These are phyloP conservation scores for Belonocnema kinseyi DNA, from an alignment of 1,140 invertebrate genomes.

Conservation along the genomic window DNA sequence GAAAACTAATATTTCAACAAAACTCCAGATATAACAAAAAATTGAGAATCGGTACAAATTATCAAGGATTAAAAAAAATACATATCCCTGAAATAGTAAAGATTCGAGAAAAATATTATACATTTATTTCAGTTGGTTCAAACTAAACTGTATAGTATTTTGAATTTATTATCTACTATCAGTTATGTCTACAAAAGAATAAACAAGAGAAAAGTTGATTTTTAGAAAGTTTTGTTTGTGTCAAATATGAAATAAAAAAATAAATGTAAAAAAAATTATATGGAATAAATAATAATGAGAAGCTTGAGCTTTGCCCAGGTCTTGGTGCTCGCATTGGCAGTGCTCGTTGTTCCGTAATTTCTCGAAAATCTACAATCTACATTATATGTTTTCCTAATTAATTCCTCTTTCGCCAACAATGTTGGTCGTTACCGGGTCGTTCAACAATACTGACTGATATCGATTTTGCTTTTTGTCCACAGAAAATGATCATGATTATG, in stretches of 20 bases:
- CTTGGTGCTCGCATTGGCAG: constrained; percentile 18
- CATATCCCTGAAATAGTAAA: too few species aligned
- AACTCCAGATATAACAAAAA: too few species aligned
- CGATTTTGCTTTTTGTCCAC: constrained; percentile 81
- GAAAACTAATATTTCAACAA: too few species aligned
- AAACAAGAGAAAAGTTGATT: too few species aligned
- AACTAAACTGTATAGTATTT: too few species aligned
- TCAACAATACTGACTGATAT: constrained; percentile 29
- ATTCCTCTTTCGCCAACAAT: constrained; percentile 14
- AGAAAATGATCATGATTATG: constrained; percentile 91
- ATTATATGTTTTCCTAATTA: constrained; percentile 15
- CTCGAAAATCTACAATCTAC: constrained; percentile 13
- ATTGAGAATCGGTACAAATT: too few species aligned
- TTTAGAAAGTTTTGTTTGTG: too few species aligned
- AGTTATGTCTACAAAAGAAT: too few species aligned
- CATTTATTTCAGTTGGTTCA: too few species aligned
- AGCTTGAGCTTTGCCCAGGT: constrained; percentile 18
- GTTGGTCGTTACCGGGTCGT: constrained; percentile 4
- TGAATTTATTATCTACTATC: too few species aligned
- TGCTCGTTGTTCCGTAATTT: constrained; percentile 28
- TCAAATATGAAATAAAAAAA: background rate
- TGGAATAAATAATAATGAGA: constrained; percentile 2
- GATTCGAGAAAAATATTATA: too few species aligned
- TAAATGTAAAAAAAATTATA: background rate
- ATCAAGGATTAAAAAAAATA: too few species aligned